Evolutionary conservation across 2,797 vertebrate genomes (phyloP).

Genomic region (Lepus townsendii): DNA sequence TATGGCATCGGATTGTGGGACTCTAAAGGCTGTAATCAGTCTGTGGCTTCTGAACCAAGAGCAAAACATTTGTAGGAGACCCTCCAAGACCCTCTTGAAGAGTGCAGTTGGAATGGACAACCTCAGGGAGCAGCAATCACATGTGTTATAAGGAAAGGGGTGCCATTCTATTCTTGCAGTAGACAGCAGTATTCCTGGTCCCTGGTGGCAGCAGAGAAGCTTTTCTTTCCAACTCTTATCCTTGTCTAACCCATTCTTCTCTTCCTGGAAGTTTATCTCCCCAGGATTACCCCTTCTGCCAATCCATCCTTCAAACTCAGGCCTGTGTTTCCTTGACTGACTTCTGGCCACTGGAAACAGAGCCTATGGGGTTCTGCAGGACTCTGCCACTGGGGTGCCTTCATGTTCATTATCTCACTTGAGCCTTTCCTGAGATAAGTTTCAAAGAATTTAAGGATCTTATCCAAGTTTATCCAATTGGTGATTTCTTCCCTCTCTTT

Average conservation of each 20-base stretch:
- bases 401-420: not conserved
- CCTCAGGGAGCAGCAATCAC: not conserved
- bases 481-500: not conserved
- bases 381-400: not conserved
- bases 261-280: constrained; percentile 2
- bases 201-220: not conserved
- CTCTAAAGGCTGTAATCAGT: not conserved
- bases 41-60: constrained; percentile 9
- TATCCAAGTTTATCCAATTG: not conserved
- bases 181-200: not conserved
- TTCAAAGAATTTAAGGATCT: constrained; percentile 35
- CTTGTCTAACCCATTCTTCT: not conserved
- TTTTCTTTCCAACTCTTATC: not conserved
- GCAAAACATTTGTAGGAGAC: not conserved
- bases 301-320: not conserved
- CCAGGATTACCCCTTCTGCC: not conserved
- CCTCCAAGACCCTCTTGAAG: not conserved
- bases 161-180: not conserved
- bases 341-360: not conserved
- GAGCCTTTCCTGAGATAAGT: constrained; percentile 16
- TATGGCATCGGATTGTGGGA: not conserved
- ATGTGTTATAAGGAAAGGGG: rapidly evolving
- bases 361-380: not conserved
- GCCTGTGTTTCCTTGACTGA: not conserved
- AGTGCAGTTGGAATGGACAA: not conserved